Evolutionary conservation across 2,113 vertebrate genomes (phyloP).

Genomic region (Sterna hirundo): DNA sequence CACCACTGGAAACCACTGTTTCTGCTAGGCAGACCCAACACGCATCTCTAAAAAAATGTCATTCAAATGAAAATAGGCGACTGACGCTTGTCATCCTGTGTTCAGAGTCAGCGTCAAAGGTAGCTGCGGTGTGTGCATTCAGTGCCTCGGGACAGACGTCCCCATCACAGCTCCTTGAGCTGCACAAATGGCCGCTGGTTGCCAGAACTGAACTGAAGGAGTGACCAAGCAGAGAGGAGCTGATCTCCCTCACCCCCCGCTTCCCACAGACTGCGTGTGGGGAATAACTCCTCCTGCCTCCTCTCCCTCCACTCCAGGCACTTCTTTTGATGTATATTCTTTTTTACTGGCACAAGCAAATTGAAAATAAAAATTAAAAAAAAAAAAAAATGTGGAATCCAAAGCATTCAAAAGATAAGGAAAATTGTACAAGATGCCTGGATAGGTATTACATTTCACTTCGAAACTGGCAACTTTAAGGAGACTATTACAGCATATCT

Average conservation of each 20-base stretch:
- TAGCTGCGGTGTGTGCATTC: accelerated
- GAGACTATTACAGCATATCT: neutral
- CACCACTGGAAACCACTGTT: neutral
- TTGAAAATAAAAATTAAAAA: neutral
- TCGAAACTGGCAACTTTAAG: neutral
- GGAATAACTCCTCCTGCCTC: neutral
- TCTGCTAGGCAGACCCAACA: neutral
- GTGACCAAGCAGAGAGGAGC: accelerated
- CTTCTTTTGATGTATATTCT: neutral
- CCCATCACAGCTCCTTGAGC: neutral
- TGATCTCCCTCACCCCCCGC: neutral
- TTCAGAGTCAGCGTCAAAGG: neutral
- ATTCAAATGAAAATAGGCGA: neutral
- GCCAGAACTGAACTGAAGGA: neutral
- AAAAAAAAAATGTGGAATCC: neutral
- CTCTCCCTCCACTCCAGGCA: neutral
- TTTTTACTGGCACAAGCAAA: neutral
- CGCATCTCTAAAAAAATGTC: neutral
- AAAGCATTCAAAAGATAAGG: neutral
- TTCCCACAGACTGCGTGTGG: neutral
- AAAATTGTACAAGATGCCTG: neutral
- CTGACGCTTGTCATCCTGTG: neutral
- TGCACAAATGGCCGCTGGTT: neutral
- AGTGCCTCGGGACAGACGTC: neutral
- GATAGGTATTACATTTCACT: neutral